Evolutionary conservation across 2,797 vertebrate genomes (phyloP).

Genomic region (Coregonus ussuriensis): DNA sequence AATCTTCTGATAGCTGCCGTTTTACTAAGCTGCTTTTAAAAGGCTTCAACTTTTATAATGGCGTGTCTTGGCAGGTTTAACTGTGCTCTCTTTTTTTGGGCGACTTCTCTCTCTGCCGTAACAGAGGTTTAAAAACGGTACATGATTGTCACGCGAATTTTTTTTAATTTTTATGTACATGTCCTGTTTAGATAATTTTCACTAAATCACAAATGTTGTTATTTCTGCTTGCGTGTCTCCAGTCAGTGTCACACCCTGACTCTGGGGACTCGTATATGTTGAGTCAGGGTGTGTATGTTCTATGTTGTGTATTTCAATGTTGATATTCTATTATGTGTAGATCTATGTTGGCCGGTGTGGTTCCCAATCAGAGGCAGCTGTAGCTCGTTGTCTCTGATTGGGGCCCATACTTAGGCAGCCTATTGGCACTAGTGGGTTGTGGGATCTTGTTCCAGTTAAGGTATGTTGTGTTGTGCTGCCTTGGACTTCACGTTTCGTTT

Average conservation of each 20-base stretch:
- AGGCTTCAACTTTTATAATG: slow-evolving; percentile 28
- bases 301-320: no score
- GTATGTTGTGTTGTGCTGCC: no score
- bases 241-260: background rate
- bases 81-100: background rate
- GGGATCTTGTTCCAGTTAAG: no score
- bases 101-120: background rate
- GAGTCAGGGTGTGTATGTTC: no score
- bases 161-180: background rate
- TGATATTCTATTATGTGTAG: no score
- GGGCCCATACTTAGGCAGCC: no score
- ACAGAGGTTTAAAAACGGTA: background rate
- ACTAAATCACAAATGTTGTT: background rate
- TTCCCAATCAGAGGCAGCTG: no score
- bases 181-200: slow-evolving; percentile 6
- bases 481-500: no score
- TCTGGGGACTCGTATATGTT: no score
- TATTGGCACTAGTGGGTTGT: no score
- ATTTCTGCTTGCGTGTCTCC: slow-evolving; percentile 1
- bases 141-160: slow-evolving; percentile 1
- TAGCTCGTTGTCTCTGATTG: no score
- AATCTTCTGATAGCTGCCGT: slow-evolving; percentile 31
- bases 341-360: no score
- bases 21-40: slow-evolving; percentile 39
- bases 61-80: slow-evolving; percentile 19